Evolutionary conservation across 2,888 invertebrate species (phyloP).

Genomic region (Xanthorhoe designata): DNA sequence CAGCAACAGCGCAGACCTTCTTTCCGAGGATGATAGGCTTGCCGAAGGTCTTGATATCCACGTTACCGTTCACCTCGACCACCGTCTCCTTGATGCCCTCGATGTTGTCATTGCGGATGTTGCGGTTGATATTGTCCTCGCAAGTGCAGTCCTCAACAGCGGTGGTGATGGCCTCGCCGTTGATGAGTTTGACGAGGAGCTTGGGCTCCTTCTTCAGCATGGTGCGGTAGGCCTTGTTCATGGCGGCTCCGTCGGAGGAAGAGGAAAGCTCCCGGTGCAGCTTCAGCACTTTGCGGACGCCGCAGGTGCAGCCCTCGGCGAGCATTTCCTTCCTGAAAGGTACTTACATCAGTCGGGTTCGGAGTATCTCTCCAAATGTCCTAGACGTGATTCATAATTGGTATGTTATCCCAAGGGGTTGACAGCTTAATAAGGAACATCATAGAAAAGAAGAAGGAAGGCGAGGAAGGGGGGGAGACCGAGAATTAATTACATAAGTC

Average conservation of each 20-base stretch:
- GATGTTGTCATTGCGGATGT: slow-evolving; percentile 51
- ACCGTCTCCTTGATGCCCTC: slow-evolving; percentile 50
- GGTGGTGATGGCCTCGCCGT: slow-evolving; percentile 47
- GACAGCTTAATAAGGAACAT: no score
- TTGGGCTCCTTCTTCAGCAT: slow-evolving; percentile 50
- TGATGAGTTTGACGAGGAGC: slow-evolving; percentile 55
- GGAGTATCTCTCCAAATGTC: not conserved
- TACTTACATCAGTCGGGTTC: slow-evolving; percentile 13
- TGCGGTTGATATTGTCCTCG: slow-evolving; percentile 45
- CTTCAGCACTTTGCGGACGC: slow-evolving; percentile 58
- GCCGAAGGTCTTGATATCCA: slow-evolving; percentile 29
- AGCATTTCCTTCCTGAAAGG: slow-evolving; percentile 61
- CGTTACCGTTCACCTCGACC: slow-evolving; percentile 68
- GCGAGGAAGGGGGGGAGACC: no score
- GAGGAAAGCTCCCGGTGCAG: slow-evolving; percentile 68
- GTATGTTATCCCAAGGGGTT: no score
- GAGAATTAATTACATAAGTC: no score
- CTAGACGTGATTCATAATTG: not conserved
- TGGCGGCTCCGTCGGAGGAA: slow-evolving; percentile 63
- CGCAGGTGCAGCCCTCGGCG: slow-evolving; percentile 69
- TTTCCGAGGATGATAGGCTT: not conserved
- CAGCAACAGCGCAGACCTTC: slow-evolving; percentile 53
- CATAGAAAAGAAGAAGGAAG: no score
- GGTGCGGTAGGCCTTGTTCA: slow-evolving; percentile 34
- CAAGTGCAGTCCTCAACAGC: slow-evolving; percentile 49